phyloP scores from a whole-genome alignment of 2,888 invertebrate genomes.

The Cephalotes varians region DNA sequence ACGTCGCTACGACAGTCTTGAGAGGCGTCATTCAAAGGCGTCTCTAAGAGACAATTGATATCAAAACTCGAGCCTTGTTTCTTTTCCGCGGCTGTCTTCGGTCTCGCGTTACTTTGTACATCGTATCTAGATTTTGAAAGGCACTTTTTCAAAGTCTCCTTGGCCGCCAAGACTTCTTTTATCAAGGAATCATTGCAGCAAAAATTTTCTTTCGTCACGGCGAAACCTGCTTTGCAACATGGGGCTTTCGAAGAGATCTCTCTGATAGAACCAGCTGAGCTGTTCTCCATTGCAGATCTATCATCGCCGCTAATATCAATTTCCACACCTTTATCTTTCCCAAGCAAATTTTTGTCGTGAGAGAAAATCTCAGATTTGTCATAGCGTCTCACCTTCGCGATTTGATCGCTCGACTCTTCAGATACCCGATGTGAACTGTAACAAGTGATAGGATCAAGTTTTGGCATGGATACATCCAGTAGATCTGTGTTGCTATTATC shows the following conservation, averaged over 20 bases:
- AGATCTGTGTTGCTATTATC: constrained; percentile 75
- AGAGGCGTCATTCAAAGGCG: constrained; percentile 10
- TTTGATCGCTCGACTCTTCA: not conserved
- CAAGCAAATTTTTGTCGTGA: not conserved
- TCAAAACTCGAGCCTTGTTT: constrained; percentile 76
- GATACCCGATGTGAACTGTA: not conserved
- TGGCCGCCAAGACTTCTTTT: constrained; percentile 83
- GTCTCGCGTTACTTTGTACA: constrained; percentile 61
- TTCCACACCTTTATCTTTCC: not conserved
- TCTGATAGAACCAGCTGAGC: not conserved
- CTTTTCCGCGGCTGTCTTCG: constrained; percentile 79
- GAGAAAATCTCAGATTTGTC: not conserved
- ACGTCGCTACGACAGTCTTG: not conserved
- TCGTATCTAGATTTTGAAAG: constrained; percentile 70
- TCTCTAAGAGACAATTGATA: constrained; percentile 42
- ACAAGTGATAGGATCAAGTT: constrained; percentile 39
- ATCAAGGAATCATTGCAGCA: constrained; percentile 80
- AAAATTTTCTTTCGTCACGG: constrained; percentile 18
- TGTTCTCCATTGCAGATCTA: not conserved
- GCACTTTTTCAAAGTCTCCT: constrained; percentile 82
- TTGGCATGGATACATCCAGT: constrained; percentile 70
- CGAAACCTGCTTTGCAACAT: not conserved
- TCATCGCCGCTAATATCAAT: constrained; percentile 31
- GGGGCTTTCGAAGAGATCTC: not conserved
- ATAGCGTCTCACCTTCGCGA: not conserved